Percentiles rank a stretch among this genome's conserved stretches.
Evolutionary conservation across 2,888 invertebrate species (phyloP).

Genomic region (Limnephilus rhombicus): DNA sequence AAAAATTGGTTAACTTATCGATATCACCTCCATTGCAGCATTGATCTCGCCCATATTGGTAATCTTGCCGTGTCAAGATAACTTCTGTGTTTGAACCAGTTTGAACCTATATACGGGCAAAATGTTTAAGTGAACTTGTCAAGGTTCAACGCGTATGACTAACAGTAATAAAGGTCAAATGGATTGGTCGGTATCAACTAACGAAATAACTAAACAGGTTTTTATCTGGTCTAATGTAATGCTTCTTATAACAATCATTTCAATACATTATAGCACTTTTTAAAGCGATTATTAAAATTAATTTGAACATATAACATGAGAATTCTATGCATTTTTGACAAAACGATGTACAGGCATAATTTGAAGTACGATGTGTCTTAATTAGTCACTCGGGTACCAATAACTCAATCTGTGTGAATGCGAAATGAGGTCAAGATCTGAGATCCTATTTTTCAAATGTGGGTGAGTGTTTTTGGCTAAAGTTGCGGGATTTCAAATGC

Average conservation of each 20-base stretch:
- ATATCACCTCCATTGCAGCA: slow-evolving; percentile 9
- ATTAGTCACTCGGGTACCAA: not conserved
- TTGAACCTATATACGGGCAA: not conserved
- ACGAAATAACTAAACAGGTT: not conserved
- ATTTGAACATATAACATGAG: not conserved
- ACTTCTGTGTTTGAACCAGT: not conserved
- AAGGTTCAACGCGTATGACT: not conserved
- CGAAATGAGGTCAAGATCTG: slow-evolving; percentile 51
- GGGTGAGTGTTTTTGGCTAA: slow-evolving; percentile 49
- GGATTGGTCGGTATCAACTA: not conserved
- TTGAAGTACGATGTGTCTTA: not conserved
- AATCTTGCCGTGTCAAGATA: not conserved
- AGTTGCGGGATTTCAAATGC: slow-evolving; percentile 20
- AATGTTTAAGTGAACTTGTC: not conserved
- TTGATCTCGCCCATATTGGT: not conserved
- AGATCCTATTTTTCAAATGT: slow-evolving; percentile 27
- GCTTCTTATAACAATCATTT: too few relatives aligned
- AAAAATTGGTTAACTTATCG: not conserved
- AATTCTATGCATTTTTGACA: not conserved
- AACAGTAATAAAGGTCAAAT: not conserved
- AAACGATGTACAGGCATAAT: not conserved
- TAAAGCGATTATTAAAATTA: not conserved
- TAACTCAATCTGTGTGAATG: not conserved
- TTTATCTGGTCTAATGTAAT: too few relatives aligned
- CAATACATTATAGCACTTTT: too few relatives aligned